Evolutionary conservation across 2,888 invertebrate genomes (phyloP), one percentile per base, ranked within the genome.

Genomic region (Eupithecia exiguata): DNA sequence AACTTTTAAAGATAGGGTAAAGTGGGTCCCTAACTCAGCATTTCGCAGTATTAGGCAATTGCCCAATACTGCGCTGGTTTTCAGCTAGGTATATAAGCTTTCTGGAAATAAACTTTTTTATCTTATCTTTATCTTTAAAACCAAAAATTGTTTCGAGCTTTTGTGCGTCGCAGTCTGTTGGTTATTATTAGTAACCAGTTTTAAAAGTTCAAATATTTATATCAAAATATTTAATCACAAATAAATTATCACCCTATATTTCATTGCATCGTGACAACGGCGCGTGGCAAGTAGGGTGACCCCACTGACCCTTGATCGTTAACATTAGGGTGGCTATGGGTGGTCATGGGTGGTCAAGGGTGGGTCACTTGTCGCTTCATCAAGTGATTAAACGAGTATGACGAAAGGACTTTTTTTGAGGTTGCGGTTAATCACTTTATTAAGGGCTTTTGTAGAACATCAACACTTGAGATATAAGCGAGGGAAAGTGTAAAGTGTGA

Each of bases 221-320:
- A n/a, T n/a, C n/a, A n/a, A n/a, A 49, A 49, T n/a, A 49, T 49
- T n/a, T n/a, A 9, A n/a, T 49, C 7, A 49, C n/a, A 49, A 18
- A 49, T 58, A 4, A 5, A 12, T 12, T 25, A 18, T 58, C 21
- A 58, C 58, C 14, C 58, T 58, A n/a, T 5, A 25, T 58, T 53
- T 53, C 53, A 25, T 58, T 1, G 58, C 25, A 58, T 5, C 58
- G 53, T 14, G 25, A 58, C 58, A 53, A 25, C 12, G 58, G 25
- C 58, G 14, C 58, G 58, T 58, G 58, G 58, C 58, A 58, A 21
- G 58, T 58, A 58, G 21, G 21, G 53, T 53, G 53, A 53, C 53
- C 58, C 25, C 25, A 25, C 21, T 58, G 58, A 58, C 58, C 58
- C 58, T 14, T 58, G 21, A 25, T 58, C 12, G 21, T 21, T 58